A percentile compares a stretch with the other conserved stretches of the same genome.
Conservation (phyloP, 2,797 vertebrate species). For the Myotis planiceps region DNA sequence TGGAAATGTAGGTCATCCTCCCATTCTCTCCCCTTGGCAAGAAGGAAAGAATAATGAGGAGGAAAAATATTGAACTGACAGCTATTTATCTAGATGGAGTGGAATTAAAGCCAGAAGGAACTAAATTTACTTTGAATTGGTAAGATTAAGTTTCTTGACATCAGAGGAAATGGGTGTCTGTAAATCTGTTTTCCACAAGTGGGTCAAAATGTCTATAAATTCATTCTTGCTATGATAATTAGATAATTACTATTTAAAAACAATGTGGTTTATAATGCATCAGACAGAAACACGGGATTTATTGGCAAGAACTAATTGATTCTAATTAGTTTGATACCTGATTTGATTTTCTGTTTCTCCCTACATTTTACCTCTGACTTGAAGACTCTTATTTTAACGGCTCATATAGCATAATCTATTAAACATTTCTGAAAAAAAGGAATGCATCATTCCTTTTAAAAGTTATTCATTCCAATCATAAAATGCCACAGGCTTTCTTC, state of each 20-base stretch:
- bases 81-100: not conserved
- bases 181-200: constrained; percentile 59
- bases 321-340: constrained; percentile 68
- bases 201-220: constrained; percentile 57
- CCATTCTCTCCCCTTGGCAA: not conserved
- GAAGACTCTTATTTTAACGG: constrained; percentile 32
- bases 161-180: constrained; percentile 27
- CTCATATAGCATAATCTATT: constrained; percentile 53
- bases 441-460: constrained; percentile 63
- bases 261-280: constrained; percentile 37
- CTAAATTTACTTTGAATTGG: constrained; percentile 14
- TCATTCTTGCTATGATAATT: constrained; percentile 56
- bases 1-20: not conserved
- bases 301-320: constrained; percentile 61
- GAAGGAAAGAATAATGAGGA: not conserved
- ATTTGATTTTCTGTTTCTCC: constrained; percentile 70
- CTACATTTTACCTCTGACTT: constrained; percentile 51
- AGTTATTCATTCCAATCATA: constrained; percentile 74
- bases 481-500: constrained; percentile 71
- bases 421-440: constrained; percentile 56
- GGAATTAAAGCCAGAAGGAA: constrained; percentile 37
- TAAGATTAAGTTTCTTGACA: constrained; percentile 56
- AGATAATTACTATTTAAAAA: constrained; percentile 54
- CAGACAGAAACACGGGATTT: constrained; percentile 44
- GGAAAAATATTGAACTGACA: not conserved